Percentiles rank a stretch among this genome's conserved stretches.
phyloP scores from a whole-genome alignment of 2,888 invertebrate genomes.

The Ormia ochracea region DNA sequence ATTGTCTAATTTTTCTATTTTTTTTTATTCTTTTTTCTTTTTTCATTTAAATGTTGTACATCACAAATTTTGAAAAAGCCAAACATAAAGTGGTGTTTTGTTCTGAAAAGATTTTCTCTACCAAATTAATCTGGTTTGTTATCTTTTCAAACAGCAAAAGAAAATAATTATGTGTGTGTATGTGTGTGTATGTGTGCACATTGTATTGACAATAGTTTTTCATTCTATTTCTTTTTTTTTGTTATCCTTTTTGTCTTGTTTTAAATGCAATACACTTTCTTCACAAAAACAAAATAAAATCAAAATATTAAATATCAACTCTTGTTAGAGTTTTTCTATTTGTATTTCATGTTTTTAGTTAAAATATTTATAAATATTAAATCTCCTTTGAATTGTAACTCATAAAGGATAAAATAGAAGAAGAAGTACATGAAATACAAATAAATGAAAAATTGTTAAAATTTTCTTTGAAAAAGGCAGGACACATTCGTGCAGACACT shows the following conservation, averaged over 20 bases:
- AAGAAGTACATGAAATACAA: not conserved
- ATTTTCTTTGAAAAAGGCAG: not conserved
- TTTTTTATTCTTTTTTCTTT: too few species aligned
- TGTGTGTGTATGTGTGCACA: too few species aligned
- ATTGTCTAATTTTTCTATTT: too few species aligned
- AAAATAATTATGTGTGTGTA: too few species aligned
- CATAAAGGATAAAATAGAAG: constrained; percentile 17
- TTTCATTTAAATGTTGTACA: too few species aligned
- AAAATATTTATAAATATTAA: constrained; percentile 13
- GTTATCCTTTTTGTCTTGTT: not conserved
- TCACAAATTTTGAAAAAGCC: too few species aligned
- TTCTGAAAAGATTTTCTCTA: not conserved
- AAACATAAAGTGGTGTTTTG: too few species aligned
- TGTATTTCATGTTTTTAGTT: not conserved
- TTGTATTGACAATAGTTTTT: not conserved
- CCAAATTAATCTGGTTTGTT: not conserved
- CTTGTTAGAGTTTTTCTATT: not conserved
- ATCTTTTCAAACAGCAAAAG: not conserved
- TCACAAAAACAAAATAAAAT: constrained; percentile 4
- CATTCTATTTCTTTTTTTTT: too few species aligned
- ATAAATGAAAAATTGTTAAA: not conserved
- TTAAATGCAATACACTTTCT: not conserved
- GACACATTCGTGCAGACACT: not conserved
- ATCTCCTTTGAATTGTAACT: constrained; percentile 30
- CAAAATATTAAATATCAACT: constrained; percentile 7